Conservation (phyloP, 2,888 invertebrate genomes). For the Eilema depressum region DNA sequence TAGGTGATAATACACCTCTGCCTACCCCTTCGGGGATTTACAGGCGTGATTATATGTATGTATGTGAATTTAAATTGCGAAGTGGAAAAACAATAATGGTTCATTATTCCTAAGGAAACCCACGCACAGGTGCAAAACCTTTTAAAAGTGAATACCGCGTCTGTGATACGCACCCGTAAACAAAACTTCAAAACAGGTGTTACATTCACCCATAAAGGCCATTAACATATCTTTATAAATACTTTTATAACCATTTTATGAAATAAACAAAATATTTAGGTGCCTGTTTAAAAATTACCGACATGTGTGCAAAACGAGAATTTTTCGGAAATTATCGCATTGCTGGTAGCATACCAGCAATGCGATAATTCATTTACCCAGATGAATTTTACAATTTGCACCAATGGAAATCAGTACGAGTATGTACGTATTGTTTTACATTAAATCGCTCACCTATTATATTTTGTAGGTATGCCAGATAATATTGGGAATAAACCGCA, state of each 20-base stretch:
- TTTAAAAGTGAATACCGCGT: neutral
- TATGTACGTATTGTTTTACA: neutral
- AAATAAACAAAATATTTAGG: conserved; percentile 19
- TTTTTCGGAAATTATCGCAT: conserved; percentile 8
- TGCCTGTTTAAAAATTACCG: conserved; percentile 8
- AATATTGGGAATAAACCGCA: neutral
- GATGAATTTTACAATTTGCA: conserved; percentile 14
- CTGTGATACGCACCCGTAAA: conserved; percentile 11
- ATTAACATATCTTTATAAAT: conserved; percentile 20
- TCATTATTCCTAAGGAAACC: neutral
- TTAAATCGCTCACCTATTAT: neutral
- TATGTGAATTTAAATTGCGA: neutral
- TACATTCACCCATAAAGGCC: conserved; percentile 14
- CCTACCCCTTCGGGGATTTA: too few species aligned
- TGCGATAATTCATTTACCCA: conserved; percentile 11
- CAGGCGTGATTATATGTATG: too few species aligned
- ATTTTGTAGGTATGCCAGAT: too few species aligned
- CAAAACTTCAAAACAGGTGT: conserved; percentile 11
- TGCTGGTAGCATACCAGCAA: too few species aligned
- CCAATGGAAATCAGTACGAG: conserved; percentile 3
- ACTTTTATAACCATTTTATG: conserved; percentile 11
- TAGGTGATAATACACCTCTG: too few species aligned
- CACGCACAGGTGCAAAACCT: neutral
- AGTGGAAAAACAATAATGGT: neutral
- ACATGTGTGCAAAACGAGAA: conserved; percentile 9